These are phyloP conservation scores for Lepus americanus DNA, from an alignment of 2,113 vertebrate genomes.

Conservation along the genomic window DNA sequence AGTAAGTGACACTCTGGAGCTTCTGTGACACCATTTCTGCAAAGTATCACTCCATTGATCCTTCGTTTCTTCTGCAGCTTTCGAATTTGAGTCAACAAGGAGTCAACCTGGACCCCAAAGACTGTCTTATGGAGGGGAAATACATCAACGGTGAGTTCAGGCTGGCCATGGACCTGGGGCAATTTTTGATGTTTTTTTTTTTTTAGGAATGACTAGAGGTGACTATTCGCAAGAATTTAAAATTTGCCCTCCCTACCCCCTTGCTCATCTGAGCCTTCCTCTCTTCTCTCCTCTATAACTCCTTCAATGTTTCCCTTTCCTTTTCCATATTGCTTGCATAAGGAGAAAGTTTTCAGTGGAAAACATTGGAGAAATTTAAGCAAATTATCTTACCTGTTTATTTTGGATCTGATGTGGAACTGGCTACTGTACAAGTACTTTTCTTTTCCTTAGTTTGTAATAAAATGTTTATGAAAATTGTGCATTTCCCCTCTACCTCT, in stretches of 20 bases:
- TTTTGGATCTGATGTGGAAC: not conserved
- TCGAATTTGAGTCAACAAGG: slow-evolving; percentile 57
- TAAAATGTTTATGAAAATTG: not conserved
- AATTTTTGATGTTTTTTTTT: not conserved
- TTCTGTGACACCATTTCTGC: slow-evolving; percentile 26
- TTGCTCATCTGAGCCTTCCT: not conserved
- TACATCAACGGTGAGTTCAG: slow-evolving; percentile 68
- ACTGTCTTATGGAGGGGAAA: not conserved
- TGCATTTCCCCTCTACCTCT: not conserved
- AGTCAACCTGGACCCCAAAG: slow-evolving; percentile 11
- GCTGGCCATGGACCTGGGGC: not conserved
- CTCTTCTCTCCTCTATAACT: not conserved
- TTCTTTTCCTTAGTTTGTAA: not conserved
- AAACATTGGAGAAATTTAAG: not conserved
- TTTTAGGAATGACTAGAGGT: not conserved
- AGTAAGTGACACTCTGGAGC: slow-evolving; percentile 64
- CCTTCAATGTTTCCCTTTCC: not conserved
- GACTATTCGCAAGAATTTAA: not conserved
- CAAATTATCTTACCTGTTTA: not conserved
- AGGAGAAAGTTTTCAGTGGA: not conserved
- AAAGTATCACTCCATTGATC: slow-evolving; percentile 23
- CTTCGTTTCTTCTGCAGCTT: slow-evolving; percentile 56
- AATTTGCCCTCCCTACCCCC: not conserved
- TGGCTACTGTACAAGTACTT: not conserved
- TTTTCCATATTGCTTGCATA: not conserved